Conservation (phyloP, 2,888 invertebrate species). For the Leistus spinibarbis region DNA sequence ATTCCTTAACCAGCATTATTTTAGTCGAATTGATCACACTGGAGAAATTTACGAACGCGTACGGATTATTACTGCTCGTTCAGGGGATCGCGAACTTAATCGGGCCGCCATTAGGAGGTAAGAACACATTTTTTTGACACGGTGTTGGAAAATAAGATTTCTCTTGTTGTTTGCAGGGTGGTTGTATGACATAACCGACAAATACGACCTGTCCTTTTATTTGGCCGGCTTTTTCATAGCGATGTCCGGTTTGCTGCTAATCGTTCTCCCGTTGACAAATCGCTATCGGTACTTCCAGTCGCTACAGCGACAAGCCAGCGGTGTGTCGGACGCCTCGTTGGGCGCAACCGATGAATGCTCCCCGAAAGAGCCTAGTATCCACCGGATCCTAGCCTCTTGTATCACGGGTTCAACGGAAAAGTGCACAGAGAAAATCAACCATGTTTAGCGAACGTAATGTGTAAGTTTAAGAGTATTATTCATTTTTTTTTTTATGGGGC, state of each 20-base stretch:
- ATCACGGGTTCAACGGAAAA: slow-evolving; percentile 47
- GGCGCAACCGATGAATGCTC: slow-evolving; percentile 35
- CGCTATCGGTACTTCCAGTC: slow-evolving; percentile 50
- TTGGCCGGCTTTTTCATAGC: slow-evolving; percentile 80
- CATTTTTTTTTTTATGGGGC: slow-evolving; percentile 20
- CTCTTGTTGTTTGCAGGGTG: slow-evolving; percentile 66
- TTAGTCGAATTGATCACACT: slow-evolving; percentile 88
- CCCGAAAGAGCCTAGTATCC: slow-evolving; percentile 46
- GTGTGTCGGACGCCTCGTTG: slow-evolving; percentile 46
- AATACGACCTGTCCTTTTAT: slow-evolving; percentile 81
- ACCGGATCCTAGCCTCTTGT: slow-evolving; percentile 48
- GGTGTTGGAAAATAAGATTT: background rate
- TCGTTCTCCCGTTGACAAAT: slow-evolving; percentile 53
- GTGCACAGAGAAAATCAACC: slow-evolving; percentile 38
- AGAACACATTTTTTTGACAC: slow-evolving; percentile 43
- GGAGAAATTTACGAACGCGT: slow-evolving; percentile 89
- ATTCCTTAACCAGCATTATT: slow-evolving; percentile 88
- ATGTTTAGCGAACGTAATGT: slow-evolving; percentile 21
- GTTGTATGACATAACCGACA: slow-evolving; percentile 78
- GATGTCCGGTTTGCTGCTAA: slow-evolving; percentile 71
- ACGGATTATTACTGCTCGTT: slow-evolving; percentile 83
- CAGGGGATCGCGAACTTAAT: slow-evolving; percentile 90
- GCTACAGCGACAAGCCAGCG: slow-evolving; percentile 49
- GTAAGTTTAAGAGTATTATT: background rate
- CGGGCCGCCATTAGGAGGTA: slow-evolving; percentile 90